phyloP scores from a whole-genome alignment of 2,797 vertebrate genomes.

The Thripadectes ignobilis region DNA sequence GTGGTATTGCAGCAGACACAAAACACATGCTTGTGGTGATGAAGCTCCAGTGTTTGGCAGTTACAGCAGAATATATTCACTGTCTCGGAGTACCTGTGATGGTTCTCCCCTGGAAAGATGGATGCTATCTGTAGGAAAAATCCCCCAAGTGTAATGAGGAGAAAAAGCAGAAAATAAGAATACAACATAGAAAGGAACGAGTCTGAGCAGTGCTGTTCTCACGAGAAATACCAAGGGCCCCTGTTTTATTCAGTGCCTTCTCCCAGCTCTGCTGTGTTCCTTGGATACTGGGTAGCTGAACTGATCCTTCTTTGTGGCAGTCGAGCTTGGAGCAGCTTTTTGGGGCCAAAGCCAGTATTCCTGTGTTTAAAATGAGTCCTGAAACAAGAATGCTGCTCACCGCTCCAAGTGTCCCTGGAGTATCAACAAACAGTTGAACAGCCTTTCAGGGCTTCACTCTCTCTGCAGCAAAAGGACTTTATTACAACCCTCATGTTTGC shows the following conservation, averaged over 20 bases:
- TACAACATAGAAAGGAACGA: neutral
- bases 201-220: neutral
- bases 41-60: neutral
- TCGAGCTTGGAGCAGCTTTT: accelerated
- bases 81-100: neutral
- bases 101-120: neutral
- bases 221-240: neutral
- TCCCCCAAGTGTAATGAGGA: neutral
- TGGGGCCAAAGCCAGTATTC: neutral
- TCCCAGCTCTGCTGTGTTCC: neutral
- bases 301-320: neutral
- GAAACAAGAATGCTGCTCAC: neutral
- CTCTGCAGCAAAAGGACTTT: neutral
- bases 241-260: neutral
- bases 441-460: neutral
- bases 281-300: neutral
- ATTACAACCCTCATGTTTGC: neutral
- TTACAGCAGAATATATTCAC: neutral
- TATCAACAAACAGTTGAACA: neutral
- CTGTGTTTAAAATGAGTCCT: neutral
- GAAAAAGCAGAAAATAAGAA: neutral
- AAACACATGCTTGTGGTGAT: neutral
- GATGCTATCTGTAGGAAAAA: neutral
- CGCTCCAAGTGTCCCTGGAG: neutral
- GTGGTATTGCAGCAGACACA: neutral